Evolutionary conservation across 2,797 vertebrate species (phyloP).

Genomic region (Takifugu ocellatus): DNA sequence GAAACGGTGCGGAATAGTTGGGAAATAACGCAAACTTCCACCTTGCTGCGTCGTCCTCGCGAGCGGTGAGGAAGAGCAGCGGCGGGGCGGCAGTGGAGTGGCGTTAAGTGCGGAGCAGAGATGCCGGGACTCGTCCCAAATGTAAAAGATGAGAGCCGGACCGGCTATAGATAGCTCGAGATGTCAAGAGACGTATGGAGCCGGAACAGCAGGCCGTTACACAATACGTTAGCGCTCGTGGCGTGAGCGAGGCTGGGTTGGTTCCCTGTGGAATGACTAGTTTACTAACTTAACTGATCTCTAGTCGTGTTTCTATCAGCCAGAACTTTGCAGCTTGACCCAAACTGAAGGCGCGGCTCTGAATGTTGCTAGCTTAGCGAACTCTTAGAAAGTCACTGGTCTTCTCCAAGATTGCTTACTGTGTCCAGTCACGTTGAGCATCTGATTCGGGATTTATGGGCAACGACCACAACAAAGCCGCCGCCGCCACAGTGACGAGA

Average conservation of each 20-base stretch:
- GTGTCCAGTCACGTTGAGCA: no score
- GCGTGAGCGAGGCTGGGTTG: constrained; percentile 49
- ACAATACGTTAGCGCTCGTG: constrained; percentile 44
- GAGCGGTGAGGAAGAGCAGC: constrained; percentile 35
- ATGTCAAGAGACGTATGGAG: constrained; percentile 56
- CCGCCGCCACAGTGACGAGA: no score
- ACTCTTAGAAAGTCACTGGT: no score
- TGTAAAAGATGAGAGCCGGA: constrained; percentile 39
- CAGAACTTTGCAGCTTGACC: no score
- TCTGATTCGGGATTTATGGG: no score
- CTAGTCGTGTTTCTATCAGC: no score
- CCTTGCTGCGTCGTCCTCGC: background rate
- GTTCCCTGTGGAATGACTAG: constrained; percentile 22
- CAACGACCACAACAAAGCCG: no score
- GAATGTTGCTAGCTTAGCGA: no score
- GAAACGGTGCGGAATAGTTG: no score
- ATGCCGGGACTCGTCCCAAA: constrained; percentile 29
- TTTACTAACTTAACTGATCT: no score
- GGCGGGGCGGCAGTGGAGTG: constrained; percentile 25
- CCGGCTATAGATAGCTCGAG: constrained; percentile 40
- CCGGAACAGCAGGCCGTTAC: constrained; percentile 46
- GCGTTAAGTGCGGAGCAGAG: constrained; percentile 31
- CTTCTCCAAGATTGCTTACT: no score
- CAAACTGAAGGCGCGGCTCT: no score
- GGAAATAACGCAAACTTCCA: background rate